phyloP scores from a whole-genome alignment of 1,140 invertebrate genomes.

The Achroia grisella region DNA sequence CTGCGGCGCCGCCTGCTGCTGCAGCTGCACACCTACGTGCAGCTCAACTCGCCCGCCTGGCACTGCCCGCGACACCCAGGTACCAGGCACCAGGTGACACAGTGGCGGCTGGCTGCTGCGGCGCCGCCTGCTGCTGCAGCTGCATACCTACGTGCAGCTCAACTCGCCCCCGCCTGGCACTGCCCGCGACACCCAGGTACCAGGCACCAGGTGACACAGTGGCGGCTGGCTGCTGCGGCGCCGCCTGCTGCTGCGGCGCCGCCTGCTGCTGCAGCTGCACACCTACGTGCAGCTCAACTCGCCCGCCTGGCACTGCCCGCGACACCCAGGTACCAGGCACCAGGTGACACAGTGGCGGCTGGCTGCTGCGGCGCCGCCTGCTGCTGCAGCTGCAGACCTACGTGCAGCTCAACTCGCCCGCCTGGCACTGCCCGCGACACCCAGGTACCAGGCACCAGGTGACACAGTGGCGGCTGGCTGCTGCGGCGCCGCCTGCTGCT shows the following conservation, averaged over 20 bases:
- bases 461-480: constrained; percentile 96
- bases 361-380: constrained; percentile 92
- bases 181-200: too few relatives aligned
- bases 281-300: constrained; percentile 95
- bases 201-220: too few relatives aligned
- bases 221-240: constrained; percentile 85
- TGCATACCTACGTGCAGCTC: constrained; percentile 96
- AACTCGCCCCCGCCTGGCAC: constrained; percentile 76
- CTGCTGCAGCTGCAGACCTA: constrained; percentile 87
- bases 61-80: constrained; percentile 73
- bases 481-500: constrained; percentile 90
- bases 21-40: constrained; percentile 96
- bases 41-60: constrained; percentile 82
- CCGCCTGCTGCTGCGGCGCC: constrained; percentile 92
- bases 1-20: constrained; percentile 90
- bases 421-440: constrained; percentile 48
- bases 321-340: constrained; percentile 18
- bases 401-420: constrained; percentile 50
- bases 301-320: constrained; percentile 51
- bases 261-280: constrained; percentile 92
- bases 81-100: constrained; percentile 87
- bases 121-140: constrained; percentile 89
- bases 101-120: constrained; percentile 95
- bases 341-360: constrained; percentile 92
- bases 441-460: constrained; percentile 86